Conservation (phyloP, 2,797 vertebrate genomes). For the Calcarius lapponicus region DNA sequence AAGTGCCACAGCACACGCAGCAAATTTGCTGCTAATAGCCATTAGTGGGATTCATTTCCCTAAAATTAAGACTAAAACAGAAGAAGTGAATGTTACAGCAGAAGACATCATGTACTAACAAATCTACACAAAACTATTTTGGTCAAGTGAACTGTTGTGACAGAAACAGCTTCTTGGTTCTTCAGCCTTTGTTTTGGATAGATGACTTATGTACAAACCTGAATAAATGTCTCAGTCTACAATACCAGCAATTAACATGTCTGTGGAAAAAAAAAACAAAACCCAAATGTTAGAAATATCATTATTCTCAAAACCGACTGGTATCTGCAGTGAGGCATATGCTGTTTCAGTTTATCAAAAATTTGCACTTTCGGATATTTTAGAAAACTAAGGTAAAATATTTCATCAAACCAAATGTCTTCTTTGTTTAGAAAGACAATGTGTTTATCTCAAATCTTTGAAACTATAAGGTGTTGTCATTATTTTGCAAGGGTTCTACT, state of each 20-base stretch:
- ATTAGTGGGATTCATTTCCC: constrained; percentile 88
- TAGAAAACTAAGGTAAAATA: background rate
- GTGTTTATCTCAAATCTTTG: background rate
- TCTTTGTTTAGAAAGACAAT: background rate
- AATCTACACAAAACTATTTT: background rate
- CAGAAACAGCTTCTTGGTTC: background rate
- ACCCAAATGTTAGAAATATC: background rate
- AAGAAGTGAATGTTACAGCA: constrained; percentile 87
- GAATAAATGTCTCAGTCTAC: background rate
- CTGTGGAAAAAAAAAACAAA: background rate
- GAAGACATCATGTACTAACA: constrained; percentile 91
- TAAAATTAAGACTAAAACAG: constrained; percentile 88
- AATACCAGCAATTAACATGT: background rate
- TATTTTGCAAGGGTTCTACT: too few species aligned
- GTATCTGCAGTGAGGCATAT: background rate
- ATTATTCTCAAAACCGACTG: background rate
- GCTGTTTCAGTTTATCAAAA: background rate
- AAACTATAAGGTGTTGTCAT: background rate
- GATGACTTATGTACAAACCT: background rate
- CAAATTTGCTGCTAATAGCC: constrained; percentile 86
- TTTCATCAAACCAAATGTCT: background rate
- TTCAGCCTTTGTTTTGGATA: background rate
- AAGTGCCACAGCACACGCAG: constrained; percentile 83
- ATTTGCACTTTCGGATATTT: background rate
- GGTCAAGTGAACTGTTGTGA: background rate